phyloP scores from a whole-genome alignment of 2,113 vertebrate species.

The Plectropomus leopardus region DNA sequence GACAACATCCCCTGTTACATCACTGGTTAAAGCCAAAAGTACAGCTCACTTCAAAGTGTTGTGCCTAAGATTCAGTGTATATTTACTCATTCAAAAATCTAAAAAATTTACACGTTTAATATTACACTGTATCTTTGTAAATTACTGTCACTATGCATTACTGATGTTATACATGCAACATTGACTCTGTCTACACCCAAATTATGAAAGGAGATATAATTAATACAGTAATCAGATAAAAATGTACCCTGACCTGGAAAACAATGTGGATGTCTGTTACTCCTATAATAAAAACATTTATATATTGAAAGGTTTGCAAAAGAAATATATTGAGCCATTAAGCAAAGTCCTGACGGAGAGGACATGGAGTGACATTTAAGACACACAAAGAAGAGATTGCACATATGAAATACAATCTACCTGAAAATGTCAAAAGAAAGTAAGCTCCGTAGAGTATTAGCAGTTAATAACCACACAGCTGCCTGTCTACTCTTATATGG shows the following conservation, averaged over 20 bases:
- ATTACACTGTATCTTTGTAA: not conserved
- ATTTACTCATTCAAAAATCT: not conserved
- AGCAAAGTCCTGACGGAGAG: not conserved
- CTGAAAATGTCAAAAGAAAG: conserved; percentile 20
- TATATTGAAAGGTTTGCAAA: not conserved
- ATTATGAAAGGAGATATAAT: not conserved
- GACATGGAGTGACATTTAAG: conserved; percentile 22
- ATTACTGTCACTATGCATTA: not conserved
- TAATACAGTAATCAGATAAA: not conserved
- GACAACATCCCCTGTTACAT: not conserved
- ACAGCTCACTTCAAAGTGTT: not conserved
- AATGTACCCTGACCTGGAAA: not conserved
- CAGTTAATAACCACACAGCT: not conserved
- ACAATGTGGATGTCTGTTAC: not conserved
- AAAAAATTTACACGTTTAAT: not conserved
- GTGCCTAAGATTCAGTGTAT: not conserved
- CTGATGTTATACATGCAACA: not conserved
- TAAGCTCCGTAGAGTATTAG: not conserved
- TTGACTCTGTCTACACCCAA: not conserved
- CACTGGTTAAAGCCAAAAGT: not conserved
- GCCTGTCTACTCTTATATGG: not conserved
- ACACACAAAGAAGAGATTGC: not conserved
- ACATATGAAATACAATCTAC: not conserved
- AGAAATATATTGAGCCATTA: not conserved
- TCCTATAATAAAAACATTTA: not conserved